Evolutionary conservation across 37 sponge, comb jelly and placozoan genomes (phyloP).

Genomic region (Oopsacas minuta): DNA sequence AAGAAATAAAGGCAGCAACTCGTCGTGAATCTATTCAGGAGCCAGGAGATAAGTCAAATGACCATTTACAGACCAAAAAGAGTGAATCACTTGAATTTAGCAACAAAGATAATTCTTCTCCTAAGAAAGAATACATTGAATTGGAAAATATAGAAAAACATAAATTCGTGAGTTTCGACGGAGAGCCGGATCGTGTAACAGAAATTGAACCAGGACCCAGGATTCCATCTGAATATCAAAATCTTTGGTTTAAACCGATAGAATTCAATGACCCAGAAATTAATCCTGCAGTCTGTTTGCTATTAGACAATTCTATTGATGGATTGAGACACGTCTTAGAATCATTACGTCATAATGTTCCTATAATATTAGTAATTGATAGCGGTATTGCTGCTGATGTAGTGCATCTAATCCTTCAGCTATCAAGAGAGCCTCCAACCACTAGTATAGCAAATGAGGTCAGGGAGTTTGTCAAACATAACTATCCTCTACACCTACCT

Average conservation of each 20-base stretch:
- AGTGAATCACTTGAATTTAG: not conserved
- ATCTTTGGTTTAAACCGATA: conserved; percentile 1
- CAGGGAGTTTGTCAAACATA: not conserved
- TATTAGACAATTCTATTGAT: not conserved
- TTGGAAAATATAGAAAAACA: not conserved
- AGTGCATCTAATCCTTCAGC: not conserved
- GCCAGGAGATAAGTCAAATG: not conserved
- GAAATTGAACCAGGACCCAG: not conserved
- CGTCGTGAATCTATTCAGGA: not conserved
- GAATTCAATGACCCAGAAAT: not conserved
- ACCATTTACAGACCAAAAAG: not conserved
- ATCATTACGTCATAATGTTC: not conserved
- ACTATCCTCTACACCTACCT: not conserved
- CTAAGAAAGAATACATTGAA: not conserved
- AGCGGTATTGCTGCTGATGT: not conserved
- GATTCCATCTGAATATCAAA: not conserved
- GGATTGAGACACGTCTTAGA: not conserved
- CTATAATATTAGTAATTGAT: not conserved
- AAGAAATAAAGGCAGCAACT: not conserved
- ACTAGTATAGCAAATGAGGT: not conserved
- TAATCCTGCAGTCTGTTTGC: not conserved
- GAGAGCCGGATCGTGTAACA: not conserved
- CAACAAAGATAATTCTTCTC: not conserved
- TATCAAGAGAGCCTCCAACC: not conserved
- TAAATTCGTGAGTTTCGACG: not conserved